Base-by-base conservation (phyloP, 2,797 vertebrate species). In the Diglossa cyanea region DNA sequence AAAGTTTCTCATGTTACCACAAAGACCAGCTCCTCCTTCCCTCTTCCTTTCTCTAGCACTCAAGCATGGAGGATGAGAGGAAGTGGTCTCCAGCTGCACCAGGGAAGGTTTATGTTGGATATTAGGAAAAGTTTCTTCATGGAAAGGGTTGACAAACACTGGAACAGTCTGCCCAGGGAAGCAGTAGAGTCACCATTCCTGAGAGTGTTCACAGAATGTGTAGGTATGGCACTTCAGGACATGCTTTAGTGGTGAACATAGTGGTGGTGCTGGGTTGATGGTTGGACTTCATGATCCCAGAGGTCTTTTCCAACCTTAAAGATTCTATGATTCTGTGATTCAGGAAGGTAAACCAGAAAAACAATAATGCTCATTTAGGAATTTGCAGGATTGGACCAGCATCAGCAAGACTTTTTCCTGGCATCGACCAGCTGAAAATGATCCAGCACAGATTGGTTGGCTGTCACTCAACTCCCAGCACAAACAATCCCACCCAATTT, bases 401-500 rank as follows among this genome's bases (percentile, higher is more conserved):
- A 61, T 17, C 2, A 3, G 35, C 31, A 86, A 66, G 66, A 40
- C 13, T 20, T 17, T 17, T n/a, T 53, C 48, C 61, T 40, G 28
- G 21, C 42, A 75, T 39, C 0, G 0, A 63, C 3, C 14, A 65
- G 44, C 11, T 4, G 4, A 61, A 79, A 17, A 33, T 15, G 28
- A 62, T n/a, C 18, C 8, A 2, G 31, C 1, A 5, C 51, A 72
- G 62, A 47, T 5, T 57, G 47, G 39, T 0, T 79, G 63, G 48
- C 31, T 71, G 66, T 75, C 39, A 28, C 28, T 75, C 18, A 62
- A 31, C 31, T 79, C 47, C 24, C 60, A 74, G 21, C 19, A 55
- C 26, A 25, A 76, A 35, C 18, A 53, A 67, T 57, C 51, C n/a
- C 72, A 13, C 35, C 66, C 90, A 55, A 57, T 76, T 96, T 98